A percentile compares a stretch with the other conserved stretches of the same genome.
Conservation (phyloP, 2,888 invertebrate genomes). For the Eutolmus rufibarbis region DNA sequence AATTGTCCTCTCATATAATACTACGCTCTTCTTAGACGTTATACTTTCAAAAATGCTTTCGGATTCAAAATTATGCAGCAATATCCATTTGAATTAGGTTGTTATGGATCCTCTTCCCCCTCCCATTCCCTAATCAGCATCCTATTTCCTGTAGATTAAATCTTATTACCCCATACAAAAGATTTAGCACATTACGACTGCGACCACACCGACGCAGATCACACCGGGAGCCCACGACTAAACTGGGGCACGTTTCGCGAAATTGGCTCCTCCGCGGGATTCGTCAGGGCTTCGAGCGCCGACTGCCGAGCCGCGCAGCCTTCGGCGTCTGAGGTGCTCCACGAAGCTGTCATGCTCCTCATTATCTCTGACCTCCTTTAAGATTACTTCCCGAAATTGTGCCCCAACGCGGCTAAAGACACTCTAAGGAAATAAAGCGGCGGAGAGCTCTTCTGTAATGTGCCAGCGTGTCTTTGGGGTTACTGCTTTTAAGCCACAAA, state of each 20-base stretch:
- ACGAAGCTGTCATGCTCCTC: background rate
- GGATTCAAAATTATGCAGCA: background rate
- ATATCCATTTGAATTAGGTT: background rate
- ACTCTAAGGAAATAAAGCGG: background rate
- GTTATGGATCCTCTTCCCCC: background rate
- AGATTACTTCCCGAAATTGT: background rate
- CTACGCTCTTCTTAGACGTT: no score
- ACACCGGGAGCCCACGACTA: no score
- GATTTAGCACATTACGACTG: no score
- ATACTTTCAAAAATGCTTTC: background rate
- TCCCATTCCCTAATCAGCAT: background rate
- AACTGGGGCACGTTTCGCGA: background rate
- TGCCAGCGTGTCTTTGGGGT: background rate
- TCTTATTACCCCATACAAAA: no score
- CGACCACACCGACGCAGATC: no score
- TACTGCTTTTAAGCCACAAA: background rate
- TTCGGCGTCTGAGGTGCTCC: no score
- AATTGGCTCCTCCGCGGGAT: background rate
- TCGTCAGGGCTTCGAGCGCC: no score
- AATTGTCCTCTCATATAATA: no score
- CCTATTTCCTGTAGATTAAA: no score
- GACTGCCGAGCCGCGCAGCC: no score
- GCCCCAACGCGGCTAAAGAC: background rate
- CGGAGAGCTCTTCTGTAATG: background rate
- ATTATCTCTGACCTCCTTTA: background rate